A percentile compares a stretch with the other conserved stretches of the same genome.
Conservation (phyloP, 2,888 invertebrate genomes). For the Drosophila gaucha region DNA sequence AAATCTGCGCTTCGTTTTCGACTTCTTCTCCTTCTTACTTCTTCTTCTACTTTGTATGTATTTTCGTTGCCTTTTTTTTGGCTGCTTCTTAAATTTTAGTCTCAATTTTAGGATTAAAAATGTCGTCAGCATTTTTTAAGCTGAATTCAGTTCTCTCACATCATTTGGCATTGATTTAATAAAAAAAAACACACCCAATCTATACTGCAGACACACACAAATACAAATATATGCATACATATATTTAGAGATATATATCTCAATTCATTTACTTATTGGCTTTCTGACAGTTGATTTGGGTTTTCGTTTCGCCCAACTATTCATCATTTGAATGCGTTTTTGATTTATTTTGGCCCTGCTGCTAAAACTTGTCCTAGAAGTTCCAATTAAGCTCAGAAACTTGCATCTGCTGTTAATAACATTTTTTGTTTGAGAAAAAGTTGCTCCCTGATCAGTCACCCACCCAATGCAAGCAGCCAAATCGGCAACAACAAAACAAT, state of each 20-base stretch:
- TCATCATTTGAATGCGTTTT: constrained; percentile 58
- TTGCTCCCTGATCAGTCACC: constrained; percentile 43
- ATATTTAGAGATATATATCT: constrained; percentile 12
- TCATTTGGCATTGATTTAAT: constrained; percentile 70
- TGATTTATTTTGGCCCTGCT: constrained; percentile 1
- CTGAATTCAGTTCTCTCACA: constrained; percentile 57
- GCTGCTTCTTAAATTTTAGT: constrained; percentile 56
- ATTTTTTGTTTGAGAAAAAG: neutral
- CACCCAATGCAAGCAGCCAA: constrained; percentile 20
- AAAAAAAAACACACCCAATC: constrained; percentile 41
- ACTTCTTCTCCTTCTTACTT: neutral
- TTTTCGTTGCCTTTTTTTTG: neutral
- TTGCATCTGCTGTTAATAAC: too few relatives aligned
- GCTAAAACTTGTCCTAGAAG: constrained; percentile 11
- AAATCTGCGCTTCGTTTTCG: constrained; percentile 31
- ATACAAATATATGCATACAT: constrained; percentile 4
- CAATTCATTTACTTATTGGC: constrained; percentile 47
- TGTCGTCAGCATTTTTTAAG: constrained; percentile 78
- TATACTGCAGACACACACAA: constrained; percentile 13
- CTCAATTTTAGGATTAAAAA: constrained; percentile 79
- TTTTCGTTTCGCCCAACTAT: constrained; percentile 60
- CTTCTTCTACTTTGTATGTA: neutral
- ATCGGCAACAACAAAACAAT: constrained; percentile 35
- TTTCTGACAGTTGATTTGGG: constrained; percentile 79
- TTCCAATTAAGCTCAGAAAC: constrained; percentile 3